Evolutionary conservation across 2,888 invertebrate genomes (phyloP), one percentile per base, ranked within the genome.

Genomic region (Strigamia maritima): DNA sequence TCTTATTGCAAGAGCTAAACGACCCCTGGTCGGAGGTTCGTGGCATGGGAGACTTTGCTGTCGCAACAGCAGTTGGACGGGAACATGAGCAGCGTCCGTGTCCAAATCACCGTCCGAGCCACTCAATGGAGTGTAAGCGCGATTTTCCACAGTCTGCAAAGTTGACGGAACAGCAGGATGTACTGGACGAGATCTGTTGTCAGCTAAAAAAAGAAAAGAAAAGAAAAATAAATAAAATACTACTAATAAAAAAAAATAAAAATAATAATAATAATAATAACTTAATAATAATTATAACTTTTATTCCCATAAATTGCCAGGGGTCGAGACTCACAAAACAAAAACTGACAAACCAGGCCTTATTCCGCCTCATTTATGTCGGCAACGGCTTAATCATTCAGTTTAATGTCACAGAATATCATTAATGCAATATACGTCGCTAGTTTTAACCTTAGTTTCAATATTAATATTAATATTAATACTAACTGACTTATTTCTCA

Each of bases 31-130:
- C 40, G 79, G 19, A 60, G 80, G 19, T 22, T 78, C 78, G 78
- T 65, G 78, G 19, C 80, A 78, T 7, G 60, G 78, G 22, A 79
- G 79, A 74, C 80, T 80, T 77, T 79, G 80, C 28, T 80, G 80
- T n/a, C 78, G 80, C 3, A 81, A 38, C 54, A 80, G 77, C 44
- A 79, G 76, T 49, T 78, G 79, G 26, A 81, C 78, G 31, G 81
- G 80, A 16, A 80, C 75, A 31, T 79, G 79, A 70, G 76, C 75
- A 35, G 78, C 76, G 77, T 81, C 81, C 19, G 80, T 79, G 24
- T 81, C 81, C 70, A 80, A 77, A 60, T 81, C 81, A 22, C 80
- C 81, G 35, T 81, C 81, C 12, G 81, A 81, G 22, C 81, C 81
- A 75, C 81, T 81, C 14, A 81, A 74, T 10, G 81, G 81, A 28